phyloP scores from a whole-genome alignment of 92 coral and sea anemone species.

The Zoanthus sociatus region DNA sequence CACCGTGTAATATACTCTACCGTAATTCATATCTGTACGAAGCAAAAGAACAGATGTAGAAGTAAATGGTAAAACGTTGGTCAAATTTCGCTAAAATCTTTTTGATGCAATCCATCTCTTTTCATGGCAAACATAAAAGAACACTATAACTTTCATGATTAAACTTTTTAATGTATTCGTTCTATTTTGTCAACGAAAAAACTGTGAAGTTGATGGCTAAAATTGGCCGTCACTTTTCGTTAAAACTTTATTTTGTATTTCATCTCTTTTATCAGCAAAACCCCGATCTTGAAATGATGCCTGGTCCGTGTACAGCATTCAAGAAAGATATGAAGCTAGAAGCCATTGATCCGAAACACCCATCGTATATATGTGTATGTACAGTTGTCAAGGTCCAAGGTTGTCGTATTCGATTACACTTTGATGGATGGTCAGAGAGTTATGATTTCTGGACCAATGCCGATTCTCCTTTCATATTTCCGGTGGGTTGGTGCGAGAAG shows the following conservation, averaged over 20 bases:
- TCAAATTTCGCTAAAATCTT: too few species aligned
- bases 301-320: constrained; percentile 58
- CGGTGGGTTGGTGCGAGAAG: constrained; percentile 73
- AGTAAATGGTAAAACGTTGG: too few species aligned
- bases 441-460: constrained; percentile 78
- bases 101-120: too few species aligned
- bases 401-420: constrained; percentile 69
- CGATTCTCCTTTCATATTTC: constrained; percentile 67
- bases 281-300: constrained; percentile 41
- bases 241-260: not conserved
- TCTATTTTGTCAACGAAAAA: not conserved
- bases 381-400: constrained; percentile 73
- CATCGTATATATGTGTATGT: constrained; percentile 74
- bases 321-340: constrained; percentile 64
- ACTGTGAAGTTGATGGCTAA: too few species aligned
- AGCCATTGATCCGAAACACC: constrained; percentile 73
- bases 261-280: constrained; percentile 27
- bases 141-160: too few species aligned
- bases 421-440: constrained; percentile 81
- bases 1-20: too few species aligned
- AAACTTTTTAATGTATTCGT: too few species aligned
- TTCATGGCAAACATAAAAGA: too few species aligned
- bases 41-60: too few species aligned
- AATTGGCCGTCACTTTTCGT: not conserved
- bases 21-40: too few species aligned